Evolutionary conservation across 2,113 vertebrate species (phyloP).

Genomic region (Panthera uncia): DNA sequence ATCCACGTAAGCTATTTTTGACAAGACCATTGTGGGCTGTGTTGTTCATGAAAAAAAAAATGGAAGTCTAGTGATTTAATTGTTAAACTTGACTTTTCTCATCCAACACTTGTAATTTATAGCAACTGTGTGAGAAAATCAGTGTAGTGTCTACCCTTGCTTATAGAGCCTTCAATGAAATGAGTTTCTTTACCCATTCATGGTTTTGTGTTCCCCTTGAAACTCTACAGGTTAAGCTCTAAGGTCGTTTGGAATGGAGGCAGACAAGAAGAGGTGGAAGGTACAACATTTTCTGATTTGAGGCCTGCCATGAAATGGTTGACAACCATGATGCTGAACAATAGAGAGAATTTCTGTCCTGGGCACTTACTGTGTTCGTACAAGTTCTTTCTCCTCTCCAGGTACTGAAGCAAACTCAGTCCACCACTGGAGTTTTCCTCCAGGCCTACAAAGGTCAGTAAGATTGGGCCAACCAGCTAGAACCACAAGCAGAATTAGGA

Average conservation of each 20-base stretch:
- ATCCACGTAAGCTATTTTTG: background rate
- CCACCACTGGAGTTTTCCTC: background rate
- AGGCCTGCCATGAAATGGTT: background rate
- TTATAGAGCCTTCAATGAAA: background rate
- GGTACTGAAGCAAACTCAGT: background rate
- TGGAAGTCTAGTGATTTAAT: background rate
- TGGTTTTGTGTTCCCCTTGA: background rate
- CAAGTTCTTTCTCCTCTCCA: background rate
- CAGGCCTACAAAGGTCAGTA: background rate
- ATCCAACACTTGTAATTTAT: background rate
- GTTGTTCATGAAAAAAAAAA: background rate
- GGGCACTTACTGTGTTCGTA: background rate
- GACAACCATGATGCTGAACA: background rate
- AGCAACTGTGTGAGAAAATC: background rate
- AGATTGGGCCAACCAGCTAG: background rate
- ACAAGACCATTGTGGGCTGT: background rate
- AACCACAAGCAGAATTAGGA: background rate
- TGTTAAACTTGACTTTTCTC: background rate
- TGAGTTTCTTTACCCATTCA: background rate
- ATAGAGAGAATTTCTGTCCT: background rate
- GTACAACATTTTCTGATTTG: background rate
- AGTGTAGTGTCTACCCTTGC: background rate
- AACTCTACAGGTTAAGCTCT: background rate
- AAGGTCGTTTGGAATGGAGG: background rate
- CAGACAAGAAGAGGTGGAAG: background rate